phyloP scores from a whole-genome alignment of 2,888 invertebrate species.

The Metacarcinus magister region DNA sequence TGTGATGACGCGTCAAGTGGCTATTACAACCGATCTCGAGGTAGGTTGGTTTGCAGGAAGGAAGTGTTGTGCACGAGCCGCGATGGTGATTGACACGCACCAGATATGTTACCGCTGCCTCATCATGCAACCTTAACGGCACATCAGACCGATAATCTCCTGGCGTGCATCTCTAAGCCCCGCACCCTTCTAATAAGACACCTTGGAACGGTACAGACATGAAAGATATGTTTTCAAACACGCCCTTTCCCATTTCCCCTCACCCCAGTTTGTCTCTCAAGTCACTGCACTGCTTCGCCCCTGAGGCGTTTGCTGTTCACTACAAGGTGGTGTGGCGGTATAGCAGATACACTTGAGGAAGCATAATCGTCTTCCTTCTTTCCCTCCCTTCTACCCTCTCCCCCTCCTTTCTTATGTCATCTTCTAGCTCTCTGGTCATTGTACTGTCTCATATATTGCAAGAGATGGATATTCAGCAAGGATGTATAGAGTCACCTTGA shows the following conservation, averaged over 20 bases:
- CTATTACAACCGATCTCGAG: background rate
- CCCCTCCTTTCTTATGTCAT: background rate
- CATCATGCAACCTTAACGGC: slow-evolving; percentile 38
- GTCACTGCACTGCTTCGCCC: background rate
- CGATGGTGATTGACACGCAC: background rate
- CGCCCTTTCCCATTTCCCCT: background rate
- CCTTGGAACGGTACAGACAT: background rate
- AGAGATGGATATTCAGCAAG: background rate
- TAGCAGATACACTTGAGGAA: background rate
- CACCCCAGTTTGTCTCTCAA: background rate
- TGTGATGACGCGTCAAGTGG: background rate
- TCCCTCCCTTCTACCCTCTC: background rate
- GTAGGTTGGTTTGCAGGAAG: background rate
- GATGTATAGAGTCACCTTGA: background rate
- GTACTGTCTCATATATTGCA: background rate
- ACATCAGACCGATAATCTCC: background rate
- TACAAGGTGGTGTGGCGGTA: background rate
- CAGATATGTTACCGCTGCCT: slow-evolving; percentile 44
- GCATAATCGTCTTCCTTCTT: background rate
- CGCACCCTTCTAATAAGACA: background rate
- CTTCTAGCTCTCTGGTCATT: background rate
- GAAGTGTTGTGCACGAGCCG: background rate
- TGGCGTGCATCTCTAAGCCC: background rate
- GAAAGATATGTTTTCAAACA: background rate
- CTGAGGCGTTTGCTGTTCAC: background rate